Percentiles rank a stretch among this genome's conserved stretches.
phyloP scores from a whole-genome alignment of 2,113 vertebrate species.

The Lanius ludovicianus region DNA sequence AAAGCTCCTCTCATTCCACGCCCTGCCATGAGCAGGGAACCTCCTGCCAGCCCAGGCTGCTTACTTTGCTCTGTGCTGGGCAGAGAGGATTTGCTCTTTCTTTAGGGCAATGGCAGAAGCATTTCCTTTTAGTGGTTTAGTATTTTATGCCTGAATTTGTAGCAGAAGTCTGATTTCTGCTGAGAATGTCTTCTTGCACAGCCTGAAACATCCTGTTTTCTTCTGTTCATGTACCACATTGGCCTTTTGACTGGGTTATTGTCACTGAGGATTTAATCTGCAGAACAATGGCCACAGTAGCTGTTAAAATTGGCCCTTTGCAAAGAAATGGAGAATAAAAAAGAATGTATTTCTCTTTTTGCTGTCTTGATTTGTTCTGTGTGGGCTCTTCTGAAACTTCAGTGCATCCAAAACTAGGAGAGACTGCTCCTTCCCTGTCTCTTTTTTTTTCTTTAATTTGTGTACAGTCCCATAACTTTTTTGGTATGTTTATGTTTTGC shows the following conservation, averaged over 20 bases:
- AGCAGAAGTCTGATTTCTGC: not conserved
- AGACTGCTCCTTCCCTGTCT: too few species aligned
- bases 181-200: not conserved
- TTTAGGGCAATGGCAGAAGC: not conserved
- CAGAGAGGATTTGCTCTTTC: not conserved
- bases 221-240: rapidly evolving
- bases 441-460: not conserved
- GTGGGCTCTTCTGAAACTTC: not conserved
- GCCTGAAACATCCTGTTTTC: not conserved
- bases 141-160: not conserved
- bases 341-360: not conserved
- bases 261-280: not conserved
- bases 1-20: not conserved
- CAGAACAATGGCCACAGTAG: not conserved
- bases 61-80: not conserved
- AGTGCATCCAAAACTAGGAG: not conserved
- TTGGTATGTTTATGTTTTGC: not conserved
- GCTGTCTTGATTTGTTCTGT: not conserved
- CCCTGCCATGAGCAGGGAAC: not conserved
- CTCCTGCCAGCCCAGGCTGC: not conserved
- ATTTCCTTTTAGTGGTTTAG: not conserved
- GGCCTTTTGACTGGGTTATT: not conserved
- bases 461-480: not conserved
- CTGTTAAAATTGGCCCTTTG: not conserved
- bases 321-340: not conserved